Conservation (phyloP, 2,797 vertebrate species). For the Megaceryle alcyon region DNA sequence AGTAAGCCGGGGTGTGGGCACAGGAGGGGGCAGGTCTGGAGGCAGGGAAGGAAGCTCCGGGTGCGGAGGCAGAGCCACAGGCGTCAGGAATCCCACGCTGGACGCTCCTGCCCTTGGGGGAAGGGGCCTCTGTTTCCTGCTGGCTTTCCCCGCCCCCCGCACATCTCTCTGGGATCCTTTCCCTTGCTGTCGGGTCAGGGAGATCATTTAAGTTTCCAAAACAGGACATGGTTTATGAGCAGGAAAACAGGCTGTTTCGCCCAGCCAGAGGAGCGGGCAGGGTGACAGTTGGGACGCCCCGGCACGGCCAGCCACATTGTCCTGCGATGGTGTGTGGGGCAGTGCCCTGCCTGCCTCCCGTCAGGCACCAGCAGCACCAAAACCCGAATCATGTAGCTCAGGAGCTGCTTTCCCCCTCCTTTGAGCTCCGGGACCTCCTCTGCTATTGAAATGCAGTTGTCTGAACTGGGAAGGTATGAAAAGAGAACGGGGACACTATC, state of each 20-base stretch:
- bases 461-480: background rate
- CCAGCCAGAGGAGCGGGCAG: fast-evolving
- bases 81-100: background rate
- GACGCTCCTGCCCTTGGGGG: background rate
- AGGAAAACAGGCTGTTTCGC: background rate
- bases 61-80: fast-evolving
- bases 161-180: background rate
- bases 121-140: background rate
- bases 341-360: fast-evolving
- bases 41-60: background rate
- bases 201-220: slow-evolving; percentile 44
- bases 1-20: slow-evolving; percentile 75
- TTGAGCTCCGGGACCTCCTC: background rate
- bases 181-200: background rate
- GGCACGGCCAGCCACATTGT: background rate
- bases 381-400: fast-evolving
- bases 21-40: background rate
- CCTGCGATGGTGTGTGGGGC: fast-evolving
- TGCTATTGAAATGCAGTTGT: background rate
- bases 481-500: background rate
- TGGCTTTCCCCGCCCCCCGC: background rate
- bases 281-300: background rate
- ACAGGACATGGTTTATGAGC: slow-evolving; percentile 6
- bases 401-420: background rate
- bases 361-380: background rate